phyloP scores from a whole-genome alignment of 2,888 invertebrate genomes.

The Dolichopus griseipennis region DNA sequence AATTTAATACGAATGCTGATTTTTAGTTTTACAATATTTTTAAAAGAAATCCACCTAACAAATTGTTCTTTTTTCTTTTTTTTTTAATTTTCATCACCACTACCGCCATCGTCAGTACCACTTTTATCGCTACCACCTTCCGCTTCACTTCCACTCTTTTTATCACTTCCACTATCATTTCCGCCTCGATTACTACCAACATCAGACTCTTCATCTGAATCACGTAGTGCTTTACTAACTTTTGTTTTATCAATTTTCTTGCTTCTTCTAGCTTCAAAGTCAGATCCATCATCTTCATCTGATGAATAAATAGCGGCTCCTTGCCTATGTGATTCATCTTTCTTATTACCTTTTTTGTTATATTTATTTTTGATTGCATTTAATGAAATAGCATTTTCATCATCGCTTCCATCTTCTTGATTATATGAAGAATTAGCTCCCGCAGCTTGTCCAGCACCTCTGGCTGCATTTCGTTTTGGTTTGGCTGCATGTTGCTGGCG shows the following conservation, averaged over 20 bases:
- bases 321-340: constrained; percentile 17
- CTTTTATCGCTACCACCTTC: not conserved
- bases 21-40: too few relatives aligned
- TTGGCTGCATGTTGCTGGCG: constrained; percentile 51
- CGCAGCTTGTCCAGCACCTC: constrained; percentile 40
- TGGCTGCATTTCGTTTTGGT: constrained; percentile 45
- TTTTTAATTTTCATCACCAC: constrained; percentile 19
- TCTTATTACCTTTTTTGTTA: constrained; percentile 52
- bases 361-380: constrained; percentile 92
- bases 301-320: constrained; percentile 74
- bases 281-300: constrained; percentile 67
- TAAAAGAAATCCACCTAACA: too few relatives aligned
- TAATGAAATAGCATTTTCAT: constrained; percentile 84
- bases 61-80: not conserved
- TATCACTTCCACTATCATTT: constrained; percentile 23
- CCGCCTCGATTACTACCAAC: constrained; percentile 18
- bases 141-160: constrained; percentile 18
- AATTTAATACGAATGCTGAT: too few relatives aligned
- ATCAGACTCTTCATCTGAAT: constrained; percentile 58
- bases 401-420: constrained; percentile 77
- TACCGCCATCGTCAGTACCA: constrained; percentile 18
- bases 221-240: constrained; percentile 67
- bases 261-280: constrained; percentile 65
- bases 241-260: constrained; percentile 67
- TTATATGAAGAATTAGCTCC: constrained; percentile 42